Evolutionary conservation across 2,888 invertebrate genomes (phyloP), one percentile per base, ranked within the genome.

Genomic region (Metallyticus violacea): DNA sequence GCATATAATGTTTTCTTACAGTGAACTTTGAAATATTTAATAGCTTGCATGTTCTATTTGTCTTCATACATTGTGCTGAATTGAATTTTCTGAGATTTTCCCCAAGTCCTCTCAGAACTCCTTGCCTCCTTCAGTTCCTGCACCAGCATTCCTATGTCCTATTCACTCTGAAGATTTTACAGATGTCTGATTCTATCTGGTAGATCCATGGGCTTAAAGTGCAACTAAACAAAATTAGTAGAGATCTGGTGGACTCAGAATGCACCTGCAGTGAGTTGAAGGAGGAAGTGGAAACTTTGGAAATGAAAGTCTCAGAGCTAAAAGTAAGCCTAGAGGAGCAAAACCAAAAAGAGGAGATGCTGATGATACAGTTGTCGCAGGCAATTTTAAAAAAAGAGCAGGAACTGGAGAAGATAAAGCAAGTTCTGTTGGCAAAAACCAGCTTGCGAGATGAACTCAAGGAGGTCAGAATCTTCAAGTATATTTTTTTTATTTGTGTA

Each of bases 221-320:
- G 79, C 94, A 94, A 89, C 91, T 95, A 85, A 92, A 92, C 89
- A 94, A 94, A 90, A 78, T 62, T 7, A 78, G 76, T 7, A 81
- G 82, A 26, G 93, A 93, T 89, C 92, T 94, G 88, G 93, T 94
- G 90, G 95, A 95, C 86, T 92, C 94, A 86, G 95, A 95, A 90
- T 95, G 95, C 80, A 95, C 94, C 30, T 95, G 95, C 89, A 93
- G 94, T 86, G 95, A 95, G 91, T 91, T 96, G 9, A 94, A 93
- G 89, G 95, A 95, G 91, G 95, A 95, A 93, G 95, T 95, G 40
- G 90, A 90, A 30, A 91, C 91, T 79, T 88, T 91, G 78, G 91
- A 91, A 89, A 91, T 91, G 89, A 85, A 79, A 28, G 28, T 85
- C 0, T 62, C 27, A 22, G 85, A 85, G 7, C 76, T 85, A 22